A percentile compares a stretch with the other conserved stretches of the same genome.
Evolutionary conservation across 2,888 invertebrate genomes (phyloP).

Genomic region (Pasiphila rectangulata): DNA sequence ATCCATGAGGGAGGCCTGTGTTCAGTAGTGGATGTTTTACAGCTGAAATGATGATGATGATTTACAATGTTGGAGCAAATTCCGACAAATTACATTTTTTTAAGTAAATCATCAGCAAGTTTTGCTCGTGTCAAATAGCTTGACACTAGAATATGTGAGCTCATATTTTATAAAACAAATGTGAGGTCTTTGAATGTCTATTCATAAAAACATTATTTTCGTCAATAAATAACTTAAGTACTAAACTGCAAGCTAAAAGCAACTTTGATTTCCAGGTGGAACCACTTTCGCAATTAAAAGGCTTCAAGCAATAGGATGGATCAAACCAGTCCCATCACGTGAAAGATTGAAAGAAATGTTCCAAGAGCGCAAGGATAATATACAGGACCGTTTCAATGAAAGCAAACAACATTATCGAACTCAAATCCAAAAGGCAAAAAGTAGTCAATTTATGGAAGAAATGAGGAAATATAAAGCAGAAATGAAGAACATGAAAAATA

Average conservation of each 20-base stretch:
- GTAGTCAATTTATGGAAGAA: conserved; percentile 74
- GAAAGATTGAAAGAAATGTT: conserved; percentile 83
- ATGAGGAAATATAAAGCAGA: conserved; percentile 74
- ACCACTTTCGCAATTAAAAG: conserved; percentile 92
- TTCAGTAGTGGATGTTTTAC: too few species aligned
- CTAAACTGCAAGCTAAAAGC: background rate
- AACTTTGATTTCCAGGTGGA: conserved; percentile 81
- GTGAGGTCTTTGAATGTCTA: too few species aligned
- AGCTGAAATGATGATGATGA: too few species aligned
- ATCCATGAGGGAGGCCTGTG: too few species aligned
- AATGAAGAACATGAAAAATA: conserved; percentile 71
- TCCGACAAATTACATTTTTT: too few species aligned
- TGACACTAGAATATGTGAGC: too few species aligned
- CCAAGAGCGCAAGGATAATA: conserved; percentile 80
- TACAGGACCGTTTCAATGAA: conserved; percentile 82
- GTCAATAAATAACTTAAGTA: too few species aligned
- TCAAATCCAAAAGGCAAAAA: conserved; percentile 65
- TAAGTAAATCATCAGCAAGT: too few species aligned
- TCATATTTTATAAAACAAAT: too few species aligned
- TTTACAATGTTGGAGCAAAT: too few species aligned
- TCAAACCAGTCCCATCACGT: conserved; percentile 88
- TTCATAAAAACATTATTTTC: too few species aligned
- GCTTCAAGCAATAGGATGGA: conserved; percentile 88
- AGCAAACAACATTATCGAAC: conserved; percentile 69
- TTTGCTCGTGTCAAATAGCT: too few species aligned